Evolutionary conservation across 30 jellyfish, hydroid and myxozoan species (phyloP).

Genomic region (Morbakka virulenta): DNA sequence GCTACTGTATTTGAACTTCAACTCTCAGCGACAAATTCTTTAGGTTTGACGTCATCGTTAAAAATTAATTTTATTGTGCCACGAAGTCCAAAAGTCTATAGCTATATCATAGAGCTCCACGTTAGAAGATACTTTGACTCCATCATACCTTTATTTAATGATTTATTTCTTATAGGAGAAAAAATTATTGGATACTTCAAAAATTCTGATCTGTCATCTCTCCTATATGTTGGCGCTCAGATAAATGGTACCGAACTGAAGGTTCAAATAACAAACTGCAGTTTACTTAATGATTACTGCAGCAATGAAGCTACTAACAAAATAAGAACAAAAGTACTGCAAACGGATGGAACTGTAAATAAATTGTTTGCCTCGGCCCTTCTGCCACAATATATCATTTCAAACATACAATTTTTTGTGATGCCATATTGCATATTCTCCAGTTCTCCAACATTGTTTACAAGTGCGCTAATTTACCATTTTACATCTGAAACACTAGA

Average conservation of each 20-base stretch:
- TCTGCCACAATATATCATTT: not conserved
- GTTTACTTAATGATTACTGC: not conserved
- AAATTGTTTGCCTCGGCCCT: not conserved
- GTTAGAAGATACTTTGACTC: not conserved
- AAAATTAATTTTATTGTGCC: not conserved
- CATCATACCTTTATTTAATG: not conserved
- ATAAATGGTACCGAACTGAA: not conserved
- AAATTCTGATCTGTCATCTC: not conserved
- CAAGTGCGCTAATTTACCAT: not conserved
- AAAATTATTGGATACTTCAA: not conserved
- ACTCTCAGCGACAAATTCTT: conserved; percentile 31
- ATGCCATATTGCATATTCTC: not conserved
- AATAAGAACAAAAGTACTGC: not conserved
- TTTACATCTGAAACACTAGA: no score
- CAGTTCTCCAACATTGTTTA: not conserved
- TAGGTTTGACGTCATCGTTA: conserved; percentile 28
- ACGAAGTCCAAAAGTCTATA: not conserved
- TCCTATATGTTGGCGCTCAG: not conserved
- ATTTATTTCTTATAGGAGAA: not conserved
- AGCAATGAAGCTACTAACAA: not conserved
- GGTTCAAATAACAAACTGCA: not conserved
- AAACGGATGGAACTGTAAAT: not conserved
- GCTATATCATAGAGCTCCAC: not conserved
- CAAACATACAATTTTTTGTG: not conserved
- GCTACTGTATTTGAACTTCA: conserved; percentile 3